These are phyloP conservation scores for Quadroppia sp. DNA, from an alignment of 2,888 invertebrate genomes.

Conservation along the genomic window DNA sequence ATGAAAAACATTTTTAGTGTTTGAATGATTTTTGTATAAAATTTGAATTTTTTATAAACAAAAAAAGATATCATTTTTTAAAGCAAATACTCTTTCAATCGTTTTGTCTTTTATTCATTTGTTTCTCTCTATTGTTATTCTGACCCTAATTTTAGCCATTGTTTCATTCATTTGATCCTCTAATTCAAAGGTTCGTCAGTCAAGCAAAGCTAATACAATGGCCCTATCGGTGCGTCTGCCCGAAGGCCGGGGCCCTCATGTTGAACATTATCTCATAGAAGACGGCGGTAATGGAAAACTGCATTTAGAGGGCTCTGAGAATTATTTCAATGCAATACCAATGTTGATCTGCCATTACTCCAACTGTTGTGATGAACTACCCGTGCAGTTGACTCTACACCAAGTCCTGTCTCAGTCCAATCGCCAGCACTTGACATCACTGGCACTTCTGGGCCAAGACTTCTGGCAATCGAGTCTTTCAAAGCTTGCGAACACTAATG, in stretches of 20 bases:
- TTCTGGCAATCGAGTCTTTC: slow-evolving; percentile 51
- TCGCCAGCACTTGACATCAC: slow-evolving; percentile 80
- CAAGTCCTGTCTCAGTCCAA: slow-evolving; percentile 78
- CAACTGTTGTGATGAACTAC: slow-evolving; percentile 87
- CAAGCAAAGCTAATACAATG: slow-evolving; percentile 89
- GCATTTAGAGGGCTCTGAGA: slow-evolving; percentile 86
- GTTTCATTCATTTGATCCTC: slow-evolving; percentile 33
- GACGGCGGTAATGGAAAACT: slow-evolving; percentile 65
- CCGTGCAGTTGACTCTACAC: slow-evolving; percentile 80
- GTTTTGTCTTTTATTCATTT: no score
- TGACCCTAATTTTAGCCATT: slow-evolving; percentile 14
- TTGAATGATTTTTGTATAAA: background rate
- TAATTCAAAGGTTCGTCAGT: slow-evolving; percentile 67
- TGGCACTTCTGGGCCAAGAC: slow-evolving; percentile 72
- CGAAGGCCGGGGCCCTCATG: slow-evolving; percentile 79
- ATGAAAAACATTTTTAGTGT: background rate
- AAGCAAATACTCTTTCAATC: no score
- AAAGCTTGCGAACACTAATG: slow-evolving; percentile 8
- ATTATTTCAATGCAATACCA: slow-evolving; percentile 87
- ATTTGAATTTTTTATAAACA: no score
- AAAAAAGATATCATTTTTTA: no score
- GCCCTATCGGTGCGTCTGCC: slow-evolving; percentile 87
- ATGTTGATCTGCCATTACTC: slow-evolving; percentile 89
- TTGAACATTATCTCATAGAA: slow-evolving; percentile 94
- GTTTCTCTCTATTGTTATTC: slow-evolving; percentile 8